These are phyloP conservation scores for Macheiramphus alcinus DNA, from an alignment of 2,113 vertebrate genomes.

Conservation along the genomic window DNA sequence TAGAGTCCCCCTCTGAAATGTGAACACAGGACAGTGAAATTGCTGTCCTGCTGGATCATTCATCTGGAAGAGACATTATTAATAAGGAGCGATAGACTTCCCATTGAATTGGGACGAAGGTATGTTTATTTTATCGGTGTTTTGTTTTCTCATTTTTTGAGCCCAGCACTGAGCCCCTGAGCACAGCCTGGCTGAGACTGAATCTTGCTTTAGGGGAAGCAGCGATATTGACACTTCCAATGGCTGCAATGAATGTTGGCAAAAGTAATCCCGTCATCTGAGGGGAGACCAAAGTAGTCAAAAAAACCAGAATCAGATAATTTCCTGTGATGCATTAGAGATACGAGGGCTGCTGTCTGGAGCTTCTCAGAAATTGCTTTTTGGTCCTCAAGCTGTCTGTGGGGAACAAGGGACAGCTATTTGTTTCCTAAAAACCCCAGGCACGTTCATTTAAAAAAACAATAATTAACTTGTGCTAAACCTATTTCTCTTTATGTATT, in stretches of 20 bases:
- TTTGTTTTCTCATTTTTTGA: not conserved
- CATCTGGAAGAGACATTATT: conserved; percentile 44
- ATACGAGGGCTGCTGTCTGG: not conserved
- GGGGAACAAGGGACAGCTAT: not conserved
- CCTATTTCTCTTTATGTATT: not conserved
- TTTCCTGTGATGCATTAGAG: not conserved
- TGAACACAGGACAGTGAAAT: conserved; percentile 17
- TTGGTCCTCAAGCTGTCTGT: not conserved
- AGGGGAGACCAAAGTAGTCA: not conserved
- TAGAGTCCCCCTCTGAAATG: conserved; percentile 48
- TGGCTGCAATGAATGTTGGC: not conserved
- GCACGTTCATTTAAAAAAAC: not conserved
- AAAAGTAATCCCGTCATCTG: not conserved
- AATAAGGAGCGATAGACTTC: conserved; percentile 25
- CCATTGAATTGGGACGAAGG: not conserved
- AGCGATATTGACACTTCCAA: not conserved
- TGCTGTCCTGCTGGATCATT: not conserved
- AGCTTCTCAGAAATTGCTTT: not conserved
- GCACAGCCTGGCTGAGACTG: not conserved
- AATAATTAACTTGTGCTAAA: not conserved
- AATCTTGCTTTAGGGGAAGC: not conserved
- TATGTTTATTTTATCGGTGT: not conserved
- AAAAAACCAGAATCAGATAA: not conserved
- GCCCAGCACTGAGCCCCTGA: not conserved
- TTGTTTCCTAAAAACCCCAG: not conserved